phyloP scores from a whole-genome alignment of 2,888 invertebrate genomes.

The Leucozona laternaria region DNA sequence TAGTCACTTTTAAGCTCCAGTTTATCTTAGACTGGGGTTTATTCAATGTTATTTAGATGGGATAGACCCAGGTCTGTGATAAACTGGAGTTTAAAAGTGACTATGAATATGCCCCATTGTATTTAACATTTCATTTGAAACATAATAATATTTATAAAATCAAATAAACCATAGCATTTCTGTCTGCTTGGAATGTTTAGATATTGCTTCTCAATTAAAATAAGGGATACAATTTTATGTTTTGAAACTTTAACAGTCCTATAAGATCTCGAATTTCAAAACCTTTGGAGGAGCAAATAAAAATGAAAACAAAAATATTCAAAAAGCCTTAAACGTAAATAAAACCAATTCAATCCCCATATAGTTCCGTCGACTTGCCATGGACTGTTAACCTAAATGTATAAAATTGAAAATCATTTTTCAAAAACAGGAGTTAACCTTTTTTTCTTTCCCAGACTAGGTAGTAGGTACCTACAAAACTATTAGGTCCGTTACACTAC shows the following conservation, averaged over 20 bases:
- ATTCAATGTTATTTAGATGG: too few species aligned
- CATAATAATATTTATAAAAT: too few species aligned
- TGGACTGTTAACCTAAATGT: background rate
- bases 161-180: too few species aligned
- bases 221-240: background rate
- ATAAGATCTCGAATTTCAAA: background rate
- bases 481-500: constrained; percentile 14
- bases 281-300: background rate
- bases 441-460: background rate
- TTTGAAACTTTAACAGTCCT: background rate
- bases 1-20: too few species aligned
- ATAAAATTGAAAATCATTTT: constrained; percentile 27
- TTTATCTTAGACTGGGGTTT: too few species aligned
- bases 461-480: too few species aligned
- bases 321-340: background rate
- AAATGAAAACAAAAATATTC: background rate
- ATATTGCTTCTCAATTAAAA: background rate
- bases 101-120: too few species aligned
- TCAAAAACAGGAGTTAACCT: constrained; percentile 16
- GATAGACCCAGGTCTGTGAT: too few species aligned
- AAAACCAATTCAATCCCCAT: background rate
- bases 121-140: too few species aligned
- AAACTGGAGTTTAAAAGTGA: too few species aligned
- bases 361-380: background rate
- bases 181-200: too few species aligned